Evolutionary conservation across 2,888 invertebrate genomes (phyloP), one percentile per base, ranked within the genome.

Genomic region (Lithophane ornitopus): DNA sequence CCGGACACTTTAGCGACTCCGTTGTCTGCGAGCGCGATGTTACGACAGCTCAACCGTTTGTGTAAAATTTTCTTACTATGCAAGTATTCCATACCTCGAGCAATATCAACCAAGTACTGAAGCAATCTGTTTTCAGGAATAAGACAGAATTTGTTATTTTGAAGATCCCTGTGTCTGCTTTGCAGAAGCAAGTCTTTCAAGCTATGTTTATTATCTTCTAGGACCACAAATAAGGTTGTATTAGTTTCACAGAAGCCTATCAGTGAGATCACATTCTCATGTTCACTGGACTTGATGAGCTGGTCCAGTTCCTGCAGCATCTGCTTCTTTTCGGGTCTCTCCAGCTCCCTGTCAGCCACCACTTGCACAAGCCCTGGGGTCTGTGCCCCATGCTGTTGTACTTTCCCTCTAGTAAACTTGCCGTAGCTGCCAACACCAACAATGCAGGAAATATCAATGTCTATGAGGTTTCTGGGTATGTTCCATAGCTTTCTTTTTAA

Each of bases 161-260:
- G 94, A 87, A 96, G 91, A 91, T 95, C 96, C 92, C 94, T 91
- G 78, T 97, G 95, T 79, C 97, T 91, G 93, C 97, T 97, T 91
- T 97, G 95, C 39, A 98, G 93, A 8, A 98, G 94, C 87, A 97
- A 94, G 80, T 98, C 97, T 91, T 98, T 98, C 11, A 98, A 93
- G 61, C 97, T 97, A 58, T 97, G 97, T 46, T 97, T 97, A 56
- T 97, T 97, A 88, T 98, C 97, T 92, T 98, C 98, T 69, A 98
- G 93, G 0, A 98, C 97, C 4, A 98, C 97, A 92, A 98, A 98
- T 58, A 98, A 94, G 83, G 97, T 97, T 74, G 98, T 98, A 12
- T 97, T 97, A 19, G 98, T 98, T 91, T 98, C 98, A 90, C 98
- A 98, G 54, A 98, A 98, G 1, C 98, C 98, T 86, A 98, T 97